These are phyloP conservation scores for Tachina fera DNA, from an alignment of 2,888 invertebrate genomes.

Conservation along the genomic window DNA sequence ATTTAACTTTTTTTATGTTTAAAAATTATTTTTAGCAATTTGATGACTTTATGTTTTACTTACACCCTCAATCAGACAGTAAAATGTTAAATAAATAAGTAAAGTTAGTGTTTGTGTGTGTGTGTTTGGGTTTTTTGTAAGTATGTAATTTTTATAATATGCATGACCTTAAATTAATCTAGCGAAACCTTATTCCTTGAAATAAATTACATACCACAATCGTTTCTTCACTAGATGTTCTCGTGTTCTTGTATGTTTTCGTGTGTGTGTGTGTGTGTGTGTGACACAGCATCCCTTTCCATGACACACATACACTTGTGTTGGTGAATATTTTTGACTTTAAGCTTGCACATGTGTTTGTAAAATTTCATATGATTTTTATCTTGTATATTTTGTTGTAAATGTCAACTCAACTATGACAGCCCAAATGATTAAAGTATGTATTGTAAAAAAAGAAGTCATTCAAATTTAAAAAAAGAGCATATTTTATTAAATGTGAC, in stretches of 20 bases:
- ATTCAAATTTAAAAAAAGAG: slow-evolving; percentile 32
- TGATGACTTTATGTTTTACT: slow-evolving; percentile 64
- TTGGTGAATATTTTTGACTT: neutral
- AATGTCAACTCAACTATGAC: slow-evolving; percentile 77
- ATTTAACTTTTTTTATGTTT: slow-evolving; percentile 46
- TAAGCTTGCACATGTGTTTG: slow-evolving; percentile 57
- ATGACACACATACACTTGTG: slow-evolving; percentile 49
- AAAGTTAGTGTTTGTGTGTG: neutral
- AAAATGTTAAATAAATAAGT: slow-evolving; percentile 16
- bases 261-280: neutral
- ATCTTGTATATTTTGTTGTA: slow-evolving; percentile 73
- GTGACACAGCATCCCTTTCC: slow-evolving; percentile 49
- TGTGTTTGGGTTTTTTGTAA: slow-evolving; percentile 5
- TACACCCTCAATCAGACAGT: slow-evolving; percentile 60
- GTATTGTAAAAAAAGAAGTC: slow-evolving; percentile 49
- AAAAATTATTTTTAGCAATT: slow-evolving; percentile 41
- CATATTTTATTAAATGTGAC: slow-evolving; percentile 61
- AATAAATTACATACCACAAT: slow-evolving; percentile 23
- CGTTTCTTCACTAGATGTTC: slow-evolving; percentile 32
- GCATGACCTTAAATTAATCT: slow-evolving; percentile 81
- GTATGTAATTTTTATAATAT: slow-evolving; percentile 74
- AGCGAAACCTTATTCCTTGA: slow-evolving; percentile 77
- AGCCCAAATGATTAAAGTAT: slow-evolving; percentile 78
- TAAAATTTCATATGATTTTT: slow-evolving; percentile 59
- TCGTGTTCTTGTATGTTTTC: neutral